A percentile compares a stretch with the other conserved stretches of the same genome.
Conservation (phyloP, 2,113 vertebrate genomes). For the Ictidomys tridecemlineatus region DNA sequence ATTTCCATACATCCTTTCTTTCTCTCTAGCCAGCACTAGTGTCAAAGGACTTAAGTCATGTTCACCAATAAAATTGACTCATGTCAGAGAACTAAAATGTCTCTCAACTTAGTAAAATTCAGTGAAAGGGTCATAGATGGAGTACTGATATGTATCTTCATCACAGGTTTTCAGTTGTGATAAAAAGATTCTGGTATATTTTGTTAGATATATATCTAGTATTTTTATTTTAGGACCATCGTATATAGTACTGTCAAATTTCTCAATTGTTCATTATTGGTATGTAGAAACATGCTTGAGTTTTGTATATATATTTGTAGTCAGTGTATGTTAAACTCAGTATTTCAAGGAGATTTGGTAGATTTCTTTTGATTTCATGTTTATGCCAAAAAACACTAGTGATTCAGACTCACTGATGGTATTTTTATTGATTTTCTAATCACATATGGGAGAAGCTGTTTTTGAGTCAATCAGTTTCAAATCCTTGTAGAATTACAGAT, state of each 20-base stretch:
- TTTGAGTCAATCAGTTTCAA: not conserved
- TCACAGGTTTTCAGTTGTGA: not conserved
- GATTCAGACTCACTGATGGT: not conserved
- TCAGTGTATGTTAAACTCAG: not conserved
- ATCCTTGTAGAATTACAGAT: not conserved
- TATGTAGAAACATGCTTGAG: not conserved
- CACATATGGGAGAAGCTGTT: not conserved
- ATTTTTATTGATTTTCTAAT: conserved; percentile 40
- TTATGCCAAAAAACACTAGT: not conserved
- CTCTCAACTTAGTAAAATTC: not conserved
- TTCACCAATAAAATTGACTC: not conserved
- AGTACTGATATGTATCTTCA: not conserved
- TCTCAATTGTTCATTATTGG: not conserved
- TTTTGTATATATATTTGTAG: not conserved
- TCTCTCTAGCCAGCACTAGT: not conserved
- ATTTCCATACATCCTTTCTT: not conserved
- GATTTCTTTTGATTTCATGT: not conserved
- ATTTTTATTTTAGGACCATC: not conserved
- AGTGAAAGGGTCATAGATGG: not conserved
- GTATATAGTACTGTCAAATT: not conserved
- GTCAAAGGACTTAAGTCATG: not conserved
- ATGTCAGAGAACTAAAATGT: not conserved
- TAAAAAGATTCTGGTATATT: not conserved
- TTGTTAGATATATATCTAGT: not conserved
- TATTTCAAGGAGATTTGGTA: not conserved